Percentiles rank a stretch among this genome's conserved stretches.
These are phyloP conservation scores for Caenorhabditis latens DNA, from an alignment of 1,140 invertebrate species.

Conservation along the genomic window DNA sequence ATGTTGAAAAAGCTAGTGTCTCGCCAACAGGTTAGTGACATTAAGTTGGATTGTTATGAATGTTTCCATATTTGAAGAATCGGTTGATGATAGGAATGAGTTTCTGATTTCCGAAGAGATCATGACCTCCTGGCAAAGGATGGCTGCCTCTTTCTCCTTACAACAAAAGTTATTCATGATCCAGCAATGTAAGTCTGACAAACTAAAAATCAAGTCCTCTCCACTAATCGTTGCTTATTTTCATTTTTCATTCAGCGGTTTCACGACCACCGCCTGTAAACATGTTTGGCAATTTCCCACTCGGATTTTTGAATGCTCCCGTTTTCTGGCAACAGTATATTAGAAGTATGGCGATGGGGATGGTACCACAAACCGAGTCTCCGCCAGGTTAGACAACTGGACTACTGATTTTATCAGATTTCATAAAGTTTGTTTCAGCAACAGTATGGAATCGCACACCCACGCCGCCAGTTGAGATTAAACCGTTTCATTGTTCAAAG, in stretches of 20 bases:
- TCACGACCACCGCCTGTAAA: slow-evolving; percentile 5
- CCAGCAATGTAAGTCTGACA: slow-evolving; percentile 61
- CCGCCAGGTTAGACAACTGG: slow-evolving; percentile 14
- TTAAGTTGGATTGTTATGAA: background rate
- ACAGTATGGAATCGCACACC: slow-evolving; percentile 16
- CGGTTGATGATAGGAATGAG: slow-evolving; percentile 18
- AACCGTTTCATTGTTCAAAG: slow-evolving; percentile 91
- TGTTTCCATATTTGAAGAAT: background rate
- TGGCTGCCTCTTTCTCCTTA: slow-evolving; percentile 59
- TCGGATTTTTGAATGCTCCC: background rate
- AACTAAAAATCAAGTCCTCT: background rate
- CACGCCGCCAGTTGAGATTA: background rate
- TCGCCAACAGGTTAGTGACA: slow-evolving; percentile 6
- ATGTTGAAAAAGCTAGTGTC: slow-evolving; percentile 52
- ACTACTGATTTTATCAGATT: no score
- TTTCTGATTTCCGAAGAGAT: slow-evolving; percentile 31
- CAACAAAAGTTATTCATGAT: slow-evolving; percentile 66
- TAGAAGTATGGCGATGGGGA: slow-evolving; percentile 6
- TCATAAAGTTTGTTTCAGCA: slow-evolving; percentile 5
- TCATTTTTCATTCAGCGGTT: background rate
- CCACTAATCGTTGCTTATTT: background rate
- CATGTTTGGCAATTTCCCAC: slow-evolving; percentile 20
- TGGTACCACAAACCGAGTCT: background rate
- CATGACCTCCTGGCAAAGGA: slow-evolving; percentile 59
- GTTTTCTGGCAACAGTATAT: slow-evolving; percentile 17